Base-by-base conservation (phyloP, 2,113 vertebrate genomes). In the Meleagris gallopavo region DNA sequence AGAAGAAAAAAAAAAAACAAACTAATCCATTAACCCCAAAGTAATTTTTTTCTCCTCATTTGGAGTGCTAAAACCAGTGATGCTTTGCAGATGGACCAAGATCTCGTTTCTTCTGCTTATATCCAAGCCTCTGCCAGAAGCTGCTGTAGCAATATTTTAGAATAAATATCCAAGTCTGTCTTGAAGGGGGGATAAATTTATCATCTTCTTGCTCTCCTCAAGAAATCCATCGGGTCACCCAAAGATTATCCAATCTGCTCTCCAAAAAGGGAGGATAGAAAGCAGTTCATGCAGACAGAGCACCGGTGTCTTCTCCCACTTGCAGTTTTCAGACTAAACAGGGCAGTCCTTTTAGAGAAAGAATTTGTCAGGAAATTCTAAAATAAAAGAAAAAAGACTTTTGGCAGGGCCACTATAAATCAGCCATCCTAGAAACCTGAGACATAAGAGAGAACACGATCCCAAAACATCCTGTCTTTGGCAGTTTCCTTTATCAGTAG, bases 191-290 rank as follows among this genome's bases (percentile, higher is more conserved):
- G 20, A 61, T 75, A 75, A 54, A 79, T 95, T 95, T 88, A 70
- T 95, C 93, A 91, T 86, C 61, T 70, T 86, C 79, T 70, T 92
- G 77, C 92, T 90, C 72, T 80, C 79, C 90, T 88, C 43, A 66
- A 93, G 76, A 93, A 93, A 88, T 82, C 61, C 62, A 45, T 46
- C 94, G 83, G 92, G 86, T 95, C 88, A 88, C 72, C 73, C 83
- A 90, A 95, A 95, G 73, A 95, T 90, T 90, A 65, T 62, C 70
- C 92, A 66, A 58, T 83, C 86, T 88, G 40, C 54, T 84, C 58
- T 88, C 86, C 66, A 61, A 22, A 94, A 91, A 69, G 50, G 29
- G 70, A 84, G 57, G 58, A 34, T 58, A 77, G 43, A 8, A 5
- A 16, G 11, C 45, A 62, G 30, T 79, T 95, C 70, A 32, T 55